Base-by-base conservation (phyloP, 2,888 invertebrate genomes). In the Coenonympha glycerion region DNA sequence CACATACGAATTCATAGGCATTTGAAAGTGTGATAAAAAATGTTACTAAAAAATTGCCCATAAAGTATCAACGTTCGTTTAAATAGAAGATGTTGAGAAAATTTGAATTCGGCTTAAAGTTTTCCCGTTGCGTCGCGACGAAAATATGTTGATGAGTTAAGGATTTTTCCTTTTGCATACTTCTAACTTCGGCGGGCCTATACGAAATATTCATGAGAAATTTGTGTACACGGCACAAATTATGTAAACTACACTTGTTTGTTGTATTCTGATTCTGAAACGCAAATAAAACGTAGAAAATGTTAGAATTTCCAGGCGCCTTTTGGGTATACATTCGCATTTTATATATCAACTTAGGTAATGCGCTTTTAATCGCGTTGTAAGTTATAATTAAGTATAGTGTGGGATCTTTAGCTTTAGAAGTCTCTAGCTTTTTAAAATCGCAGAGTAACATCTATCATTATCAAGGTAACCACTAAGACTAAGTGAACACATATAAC, bases 131-230 rank as follows among this genome's bases (percentile, higher is more conserved):
- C 6, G 21, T 16, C 31, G 5, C 13, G 45, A 45, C 6, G 24
- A 34, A 34, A n/a, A n/a, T n/a, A 34, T 33, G 34, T 34, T 45
- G 45, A 45, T 45, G 37, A 36, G 31, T 37, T 49, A 36, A 26
- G 19, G 22, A 13, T 37, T 31, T 37, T 31, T 22, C 34, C 9
- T 47, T 42, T 50, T 34, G 42, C 24, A 44, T 36, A 18, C 33
- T 24, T 39, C 19, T 36, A 42, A 42, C 16, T 36, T 30, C 9
- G 36, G 18, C 13, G 37, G 39, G 28, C 47, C 24, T 44, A 28
- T 45, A 55, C n/a, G n/a, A 57, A 57, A 50, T 53, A 58, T 58
- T 53, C 53, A 56, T 52, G 49, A 57, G 55, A 34, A 53, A 49
- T 49, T 44, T 31, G 18, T 33, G 30, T 28, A 34, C 28, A 34